These are phyloP conservation scores for Apotomis capreana DNA, from an alignment of 2,888 invertebrate genomes.

Conservation along the genomic window DNA sequence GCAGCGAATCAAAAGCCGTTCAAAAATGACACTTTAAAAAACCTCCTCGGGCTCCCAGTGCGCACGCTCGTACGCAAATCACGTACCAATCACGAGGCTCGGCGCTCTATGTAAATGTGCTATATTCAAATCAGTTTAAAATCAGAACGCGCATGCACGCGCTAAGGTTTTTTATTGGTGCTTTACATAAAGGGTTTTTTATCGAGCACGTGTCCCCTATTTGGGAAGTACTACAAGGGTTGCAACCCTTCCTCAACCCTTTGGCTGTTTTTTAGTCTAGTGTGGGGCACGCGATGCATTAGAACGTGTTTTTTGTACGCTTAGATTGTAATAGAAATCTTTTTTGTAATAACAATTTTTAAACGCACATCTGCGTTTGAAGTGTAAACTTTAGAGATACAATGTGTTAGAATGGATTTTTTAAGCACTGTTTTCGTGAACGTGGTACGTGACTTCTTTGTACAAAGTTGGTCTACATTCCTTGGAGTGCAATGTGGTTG, in stretches of 20 bases:
- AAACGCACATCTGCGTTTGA: conserved; percentile 19
- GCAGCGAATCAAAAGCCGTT: conserved; percentile 68
- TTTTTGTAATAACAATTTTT: conserved; percentile 25
- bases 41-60: conserved; percentile 57
- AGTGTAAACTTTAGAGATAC: conserved; percentile 1
- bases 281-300: conserved; percentile 66
- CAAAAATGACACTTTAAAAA: conserved; percentile 69
- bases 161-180: conserved; percentile 76
- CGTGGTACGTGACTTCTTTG: background rate
- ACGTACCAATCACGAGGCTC: conserved; percentile 67
- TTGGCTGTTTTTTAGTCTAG: conserved; percentile 74
- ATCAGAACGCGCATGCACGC: conserved; percentile 81
- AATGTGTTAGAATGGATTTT: conserved; percentile 4
- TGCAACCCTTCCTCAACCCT: conserved; percentile 77
- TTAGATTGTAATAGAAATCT: conserved; percentile 35
- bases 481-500: conserved; percentile 4
- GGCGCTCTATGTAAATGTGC: conserved; percentile 74
- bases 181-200: conserved; percentile 62
- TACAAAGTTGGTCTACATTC: background rate
- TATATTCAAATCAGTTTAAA: conserved; percentile 83
- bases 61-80: conserved; percentile 71
- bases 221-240: conserved; percentile 44
- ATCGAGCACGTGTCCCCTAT: conserved; percentile 50
- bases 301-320: conserved; percentile 61
- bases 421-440: conserved; percentile 11